Base-by-base conservation (phyloP, 2,797 vertebrate genomes). In the Brachyalestes nurse region DNA sequence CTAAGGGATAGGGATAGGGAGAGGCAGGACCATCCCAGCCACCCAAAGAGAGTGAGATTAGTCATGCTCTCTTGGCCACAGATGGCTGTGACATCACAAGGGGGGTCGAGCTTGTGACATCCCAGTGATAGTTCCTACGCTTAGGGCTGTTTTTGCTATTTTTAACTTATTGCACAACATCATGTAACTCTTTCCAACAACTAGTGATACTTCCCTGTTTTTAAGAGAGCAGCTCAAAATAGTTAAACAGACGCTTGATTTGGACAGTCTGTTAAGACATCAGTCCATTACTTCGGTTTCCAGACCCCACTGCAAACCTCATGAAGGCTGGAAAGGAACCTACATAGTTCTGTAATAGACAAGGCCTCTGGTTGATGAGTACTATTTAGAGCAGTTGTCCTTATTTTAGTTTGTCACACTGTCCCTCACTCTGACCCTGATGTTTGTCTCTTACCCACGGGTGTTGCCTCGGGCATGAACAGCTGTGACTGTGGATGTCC, bases 401-500 rank as follows among this genome's bases (percentile, higher is more conserved):
- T 61, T 42, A 45, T 61, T 74, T 74, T 4, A 23, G 72, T n/a
- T 49, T 78, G 66, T 64, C 79, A 79, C 76, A 71, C 64, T 79
- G 78, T 82, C 86, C 86, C 85, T 86, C 65, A 84, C 51, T 76
- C 58, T 82, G 57, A 53, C 47, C 45, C 34, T 72, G 19, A 7
- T 17, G 28, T 78, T 72, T 57, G 58, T 19, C 75, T 77, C 55
- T 25, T 65, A 49, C 67, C 73, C 53, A 42, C 6, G 51, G 28
- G 61, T 72, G 67, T 77, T 19, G 65, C 85, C 45, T 78, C 58
- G 1, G 61, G 82, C 65, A 19, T 78, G 21, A 69, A 80, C 82
- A 86, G 76, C 78, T 86, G 82, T 69, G 78, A 40, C 75, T 62
- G 13, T 78, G 77, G 79, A 83, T 76, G 78, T 80, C 74, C 81